These are phyloP conservation scores for Cyclura pinguis DNA, from an alignment of 2,797 vertebrate species.

Conservation along the genomic window DNA sequence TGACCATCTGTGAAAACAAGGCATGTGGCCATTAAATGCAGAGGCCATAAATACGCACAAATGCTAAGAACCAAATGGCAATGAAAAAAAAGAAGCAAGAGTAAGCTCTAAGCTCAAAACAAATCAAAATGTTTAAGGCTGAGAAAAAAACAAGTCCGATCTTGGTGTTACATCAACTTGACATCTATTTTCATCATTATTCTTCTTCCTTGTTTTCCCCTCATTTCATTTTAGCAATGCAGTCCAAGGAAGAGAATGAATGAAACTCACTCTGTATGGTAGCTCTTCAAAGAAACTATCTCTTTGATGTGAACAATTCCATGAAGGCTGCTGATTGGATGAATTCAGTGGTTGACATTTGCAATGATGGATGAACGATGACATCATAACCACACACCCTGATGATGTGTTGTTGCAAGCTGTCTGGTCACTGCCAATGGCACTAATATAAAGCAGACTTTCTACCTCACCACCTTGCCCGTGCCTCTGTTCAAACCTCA, in stretches of 20 bases:
- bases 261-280: slow-evolving; percentile 45
- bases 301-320: slow-evolving; percentile 56
- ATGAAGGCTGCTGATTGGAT: slow-evolving; percentile 59
- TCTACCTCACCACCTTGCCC: not conserved
- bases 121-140: slow-evolving; percentile 78
- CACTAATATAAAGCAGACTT: slow-evolving; percentile 54
- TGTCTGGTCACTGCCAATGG: slow-evolving; percentile 67
- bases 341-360: slow-evolving; percentile 66
- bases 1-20: slow-evolving; percentile 88
- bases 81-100: slow-evolving; percentile 59
- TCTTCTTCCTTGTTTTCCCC: slow-evolving; percentile 57
- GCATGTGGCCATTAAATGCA: slow-evolving; percentile 84
- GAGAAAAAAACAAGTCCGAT: slow-evolving; percentile 72
- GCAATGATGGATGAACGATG: slow-evolving; percentile 68
- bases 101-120: slow-evolving; percentile 75
- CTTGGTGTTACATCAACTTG: slow-evolving; percentile 69
- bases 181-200: slow-evolving; percentile 71
- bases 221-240: not conserved
- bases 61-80: slow-evolving; percentile 79
- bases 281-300: slow-evolving; percentile 42
- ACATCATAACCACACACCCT: slow-evolving; percentile 64
- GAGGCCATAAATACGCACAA: slow-evolving; percentile 84
- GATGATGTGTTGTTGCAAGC: slow-evolving; percentile 67
- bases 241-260: slow-evolving; percentile 34
- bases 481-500: not conserved